A percentile compares a stretch with the other conserved stretches of the same genome.
These are phyloP conservation scores for Propithecus perrieri DNA, from an alignment of 2,797 vertebrate species.

Conservation along the genomic window DNA sequence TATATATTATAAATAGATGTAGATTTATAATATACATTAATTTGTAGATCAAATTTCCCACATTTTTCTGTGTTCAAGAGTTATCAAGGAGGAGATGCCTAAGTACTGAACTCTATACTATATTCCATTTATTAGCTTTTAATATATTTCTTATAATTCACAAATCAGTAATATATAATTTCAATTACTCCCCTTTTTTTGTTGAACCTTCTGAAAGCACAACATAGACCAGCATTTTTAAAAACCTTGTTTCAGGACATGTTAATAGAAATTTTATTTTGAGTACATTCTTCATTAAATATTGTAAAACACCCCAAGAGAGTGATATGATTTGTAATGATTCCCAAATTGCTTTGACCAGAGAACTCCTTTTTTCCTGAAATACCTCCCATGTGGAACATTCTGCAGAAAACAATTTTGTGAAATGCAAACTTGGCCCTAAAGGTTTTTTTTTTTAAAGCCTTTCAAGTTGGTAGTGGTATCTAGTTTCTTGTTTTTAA, in stretches of 20 bases:
- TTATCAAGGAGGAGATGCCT: background rate
- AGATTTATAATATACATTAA: background rate
- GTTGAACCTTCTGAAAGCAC: constrained; percentile 2
- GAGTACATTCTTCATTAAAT: background rate
- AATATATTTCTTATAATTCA: constrained; percentile 1
- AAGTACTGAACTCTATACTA: background rate
- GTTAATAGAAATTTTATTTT: constrained; percentile 57
- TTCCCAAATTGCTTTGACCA: background rate
- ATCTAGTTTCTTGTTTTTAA: background rate
- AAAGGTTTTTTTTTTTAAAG: background rate
- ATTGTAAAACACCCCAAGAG: constrained; percentile 4
- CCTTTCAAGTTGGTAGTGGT: background rate
- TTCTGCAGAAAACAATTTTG: background rate
- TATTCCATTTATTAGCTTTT: constrained; percentile 44
- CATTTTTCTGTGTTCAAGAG: constrained; percentile 21
- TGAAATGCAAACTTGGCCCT: background rate
- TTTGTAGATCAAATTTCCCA: background rate
- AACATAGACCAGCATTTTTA: background rate
- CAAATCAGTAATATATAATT: constrained; percentile 3
- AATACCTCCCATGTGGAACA: background rate
- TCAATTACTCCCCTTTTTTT: constrained; percentile 26
- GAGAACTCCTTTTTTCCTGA: background rate
- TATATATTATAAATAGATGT: background rate
- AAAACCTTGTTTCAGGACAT: constrained; percentile 23
- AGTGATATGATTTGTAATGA: background rate